These are phyloP conservation scores for Microtus montanus DNA, from an alignment of 2,113 vertebrate species.

Conservation along the genomic window DNA sequence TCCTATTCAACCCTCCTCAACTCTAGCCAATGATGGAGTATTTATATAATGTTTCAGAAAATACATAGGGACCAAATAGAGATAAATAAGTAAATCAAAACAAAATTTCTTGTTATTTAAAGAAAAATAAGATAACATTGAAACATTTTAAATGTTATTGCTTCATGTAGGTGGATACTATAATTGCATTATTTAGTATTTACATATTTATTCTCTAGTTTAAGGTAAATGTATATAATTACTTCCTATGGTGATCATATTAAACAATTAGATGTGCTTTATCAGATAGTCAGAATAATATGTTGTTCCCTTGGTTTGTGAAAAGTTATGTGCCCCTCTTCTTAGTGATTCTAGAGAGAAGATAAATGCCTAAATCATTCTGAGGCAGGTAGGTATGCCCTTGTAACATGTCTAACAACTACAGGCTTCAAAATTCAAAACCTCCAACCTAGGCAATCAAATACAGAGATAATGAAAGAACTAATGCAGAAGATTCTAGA, in stretches of 20 bases:
- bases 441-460: not conserved
- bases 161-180: not conserved
- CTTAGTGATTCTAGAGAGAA: slow-evolving; percentile 37
- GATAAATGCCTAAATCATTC: not conserved
- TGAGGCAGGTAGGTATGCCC: not conserved
- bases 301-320: slow-evolving; percentile 1
- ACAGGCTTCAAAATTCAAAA: not conserved
- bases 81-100: not conserved
- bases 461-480: not conserved
- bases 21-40: not conserved
- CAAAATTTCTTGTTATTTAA: slow-evolving; percentile 10
- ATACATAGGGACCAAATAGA: not conserved
- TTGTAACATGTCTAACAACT: not conserved
- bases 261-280: not conserved
- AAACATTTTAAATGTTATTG: not conserved
- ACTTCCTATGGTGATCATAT: not conserved
- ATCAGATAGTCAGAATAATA: slow-evolving; percentile 15
- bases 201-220: not conserved
- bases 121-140: not conserved
- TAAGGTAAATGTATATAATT: not conserved
- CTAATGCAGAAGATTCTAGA: not conserved
- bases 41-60: not conserved
- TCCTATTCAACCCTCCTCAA: not conserved
- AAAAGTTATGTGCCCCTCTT: slow-evolving; percentile 12
- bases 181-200: not conserved